A percentile compares a stretch with the other conserved stretches of the same genome.
These are phyloP conservation scores for Chaetoderma sp. DNA, from an alignment of 2,888 invertebrate genomes.

Conservation along the genomic window DNA sequence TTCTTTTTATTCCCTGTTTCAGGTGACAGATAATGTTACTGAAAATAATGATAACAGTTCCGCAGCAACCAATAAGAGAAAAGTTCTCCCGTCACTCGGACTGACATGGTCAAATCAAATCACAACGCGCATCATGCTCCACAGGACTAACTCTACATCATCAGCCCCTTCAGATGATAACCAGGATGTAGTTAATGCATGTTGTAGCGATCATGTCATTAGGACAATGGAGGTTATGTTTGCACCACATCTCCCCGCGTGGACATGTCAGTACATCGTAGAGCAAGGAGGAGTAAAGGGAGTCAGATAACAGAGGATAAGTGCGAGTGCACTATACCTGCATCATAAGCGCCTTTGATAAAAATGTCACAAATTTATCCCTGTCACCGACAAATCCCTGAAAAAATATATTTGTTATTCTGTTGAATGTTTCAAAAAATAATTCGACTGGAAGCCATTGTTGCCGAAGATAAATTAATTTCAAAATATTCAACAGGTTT, in stretches of 20 bases:
- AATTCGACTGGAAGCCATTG: too few species aligned
- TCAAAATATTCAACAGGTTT: too few species aligned
- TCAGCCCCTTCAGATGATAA: background rate
- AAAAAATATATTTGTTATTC: too few species aligned
- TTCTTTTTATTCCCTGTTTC: too few species aligned
- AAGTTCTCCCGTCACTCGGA: slow-evolving; percentile 75
- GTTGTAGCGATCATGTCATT: slow-evolving; percentile 36
- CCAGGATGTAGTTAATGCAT: background rate
- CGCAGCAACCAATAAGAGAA: slow-evolving; percentile 15
- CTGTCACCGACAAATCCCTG: too few species aligned
- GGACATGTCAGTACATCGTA: slow-evolving; percentile 72
- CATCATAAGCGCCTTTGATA: too few species aligned
- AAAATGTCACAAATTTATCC: too few species aligned
- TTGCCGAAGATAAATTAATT: too few species aligned
- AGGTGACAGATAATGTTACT: slow-evolving; percentile 56
- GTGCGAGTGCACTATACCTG: too few species aligned
- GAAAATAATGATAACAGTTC: slow-evolving; percentile 4
- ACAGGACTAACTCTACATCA: slow-evolving; percentile 42
- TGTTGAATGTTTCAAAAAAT: too few species aligned
- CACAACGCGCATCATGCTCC: slow-evolving; percentile 74
- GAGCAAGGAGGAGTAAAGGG: slow-evolving; percentile 70
- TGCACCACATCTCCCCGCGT: slow-evolving; percentile 74
- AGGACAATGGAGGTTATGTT: slow-evolving; percentile 72
- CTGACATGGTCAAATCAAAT: slow-evolving; percentile 78
- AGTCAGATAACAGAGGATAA: slow-evolving; percentile 4